Percentiles rank a stretch among this genome's conserved stretches.
Evolutionary conservation across 2,113 vertebrate genomes (phyloP).

Genomic region (Felis catus): F.catus_Fca126_mat1.0 CM031416.1:137943001-137943500

Average conservation of each 20-base stretch:
- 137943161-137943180: not conserved
- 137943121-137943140: not conserved
- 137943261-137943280: not conserved
- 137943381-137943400: no score
- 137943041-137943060: not conserved
- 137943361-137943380: no score
- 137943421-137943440: no score
- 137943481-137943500: no score
- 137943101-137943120: not conserved
- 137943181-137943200: not conserved
- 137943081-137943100: not conserved
- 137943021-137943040: not conserved
- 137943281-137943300: not conserved
- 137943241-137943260: not conserved
- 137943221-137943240: not conserved
- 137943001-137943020: accelerated
- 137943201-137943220: not conserved
- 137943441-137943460: no score
- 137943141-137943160: not conserved
- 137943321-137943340: not conserved
- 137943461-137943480: no score
- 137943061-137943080: not conserved
- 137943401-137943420: no score
- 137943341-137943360: no score
- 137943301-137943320: not conserved